Conservation (phyloP, 92 coral and sea anemone genomes). For the Umimayanthus chanpuru region DNA sequence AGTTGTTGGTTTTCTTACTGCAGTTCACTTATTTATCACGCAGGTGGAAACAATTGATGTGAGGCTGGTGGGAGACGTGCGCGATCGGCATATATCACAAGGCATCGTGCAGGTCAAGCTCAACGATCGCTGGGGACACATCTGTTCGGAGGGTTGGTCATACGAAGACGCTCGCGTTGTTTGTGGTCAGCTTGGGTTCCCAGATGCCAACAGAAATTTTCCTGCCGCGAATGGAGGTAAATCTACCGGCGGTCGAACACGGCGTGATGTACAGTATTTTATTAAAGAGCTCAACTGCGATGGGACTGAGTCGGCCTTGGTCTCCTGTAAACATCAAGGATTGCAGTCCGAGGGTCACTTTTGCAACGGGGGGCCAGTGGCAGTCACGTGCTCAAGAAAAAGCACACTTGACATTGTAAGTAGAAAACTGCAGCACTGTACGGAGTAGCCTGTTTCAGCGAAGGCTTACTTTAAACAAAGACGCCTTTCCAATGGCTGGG, state of each 20-base stretch:
- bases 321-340: slow-evolving; percentile 83
- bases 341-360: slow-evolving; percentile 50
- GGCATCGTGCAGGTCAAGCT: slow-evolving; percentile 73
- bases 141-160: slow-evolving; percentile 81
- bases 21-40: not conserved
- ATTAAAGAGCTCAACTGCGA: slow-evolving; percentile 64
- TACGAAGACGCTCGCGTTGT: slow-evolving; percentile 70
- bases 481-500: no score
- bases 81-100: slow-evolving; percentile 71
- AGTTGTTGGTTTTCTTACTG: not conserved
- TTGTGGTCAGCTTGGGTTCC: slow-evolving; percentile 95
- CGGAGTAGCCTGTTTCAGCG: no score
- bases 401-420: slow-evolving; percentile 23
- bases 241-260: not conserved
- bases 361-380: slow-evolving; percentile 64
- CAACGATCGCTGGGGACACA: slow-evolving; percentile 70
- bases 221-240: not conserved
- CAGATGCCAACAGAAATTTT: slow-evolving; percentile 39
- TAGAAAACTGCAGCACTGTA: not conserved
- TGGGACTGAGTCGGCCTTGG: slow-evolving; percentile 86
- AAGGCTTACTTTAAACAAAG: no score
- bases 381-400: slow-evolving; percentile 60
- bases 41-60: slow-evolving; percentile 63
- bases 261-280: slow-evolving; percentile 56
- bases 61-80: slow-evolving; percentile 69